Base-by-base conservation (phyloP, 2,888 invertebrate genomes). In the Meteorus cinctellus region DNA sequence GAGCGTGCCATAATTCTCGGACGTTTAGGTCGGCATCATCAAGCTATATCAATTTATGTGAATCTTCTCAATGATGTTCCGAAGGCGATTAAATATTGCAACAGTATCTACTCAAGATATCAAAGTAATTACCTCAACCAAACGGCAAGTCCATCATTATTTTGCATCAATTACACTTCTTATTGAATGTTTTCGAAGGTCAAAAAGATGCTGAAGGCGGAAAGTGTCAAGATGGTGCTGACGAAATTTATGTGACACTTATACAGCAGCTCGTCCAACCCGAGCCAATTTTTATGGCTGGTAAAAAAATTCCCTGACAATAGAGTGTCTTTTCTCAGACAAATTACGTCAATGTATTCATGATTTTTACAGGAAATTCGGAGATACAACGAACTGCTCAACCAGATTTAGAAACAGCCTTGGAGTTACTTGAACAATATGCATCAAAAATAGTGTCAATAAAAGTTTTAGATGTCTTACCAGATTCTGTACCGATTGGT, bases 1-100 rank as follows among this genome's bases (percentile, higher is more conserved):
- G 99, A 99, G 89, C 92, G 98, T 77, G 98, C 99, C 0, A 92
- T 99, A n/a, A 94, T 99, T 78, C 91, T 98, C 60, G 98, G 98
- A 0, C 94, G 96, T 82, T 91, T 98, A 31, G 97, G 96, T 0
- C 92, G 95, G 79, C 98, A 99, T 88, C 96, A 98, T 85, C 96
- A 98, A 87, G 98, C 97, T 0, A 91, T 99, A 66, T 94, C 96
- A 0, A 96, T 99, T 85, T 98, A 98, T 88, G 94, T 98, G 27
- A 95, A 96, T 84, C 93, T 97, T 45, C 91, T 99, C 76, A 90
- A 96, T 59, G 95, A 99, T 88, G 92, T 95, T 0, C 91, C 93
- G 4, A 93, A 94, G 86, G 99, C 99, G 0, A 94, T 96, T 78
- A 92, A 93, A 75, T 99, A 97, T 89, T 97, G 97, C 86, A 93